phyloP scores from a whole-genome alignment of 2,888 invertebrate species.

The Blomia tropicalis region DNA sequence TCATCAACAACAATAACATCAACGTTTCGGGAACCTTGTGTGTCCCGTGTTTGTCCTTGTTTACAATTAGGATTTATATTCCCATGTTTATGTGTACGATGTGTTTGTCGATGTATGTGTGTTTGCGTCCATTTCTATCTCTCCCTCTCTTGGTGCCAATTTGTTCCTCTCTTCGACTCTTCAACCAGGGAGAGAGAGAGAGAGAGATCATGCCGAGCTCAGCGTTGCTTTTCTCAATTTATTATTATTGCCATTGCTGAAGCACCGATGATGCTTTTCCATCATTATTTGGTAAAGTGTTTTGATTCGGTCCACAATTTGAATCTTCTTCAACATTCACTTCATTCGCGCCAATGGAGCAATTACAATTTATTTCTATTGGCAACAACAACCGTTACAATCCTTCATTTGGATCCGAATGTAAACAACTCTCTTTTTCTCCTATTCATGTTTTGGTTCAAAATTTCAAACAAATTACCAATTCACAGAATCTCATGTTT shows the following conservation, averaged over 20 bases:
- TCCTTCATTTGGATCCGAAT: no score
- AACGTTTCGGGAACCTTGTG: not conserved
- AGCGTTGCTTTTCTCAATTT: not conserved
- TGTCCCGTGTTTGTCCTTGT: slow-evolving; percentile 8
- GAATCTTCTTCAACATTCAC: not conserved
- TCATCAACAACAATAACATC: no score
- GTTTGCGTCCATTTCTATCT: no score
- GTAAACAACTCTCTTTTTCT: not conserved
- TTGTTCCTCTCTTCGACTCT: not conserved
- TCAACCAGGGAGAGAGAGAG: no score
- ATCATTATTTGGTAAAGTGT: slow-evolving; percentile 8
- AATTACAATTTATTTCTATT: slow-evolving; percentile 9
- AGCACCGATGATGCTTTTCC: no score
- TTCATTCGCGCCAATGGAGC: not conserved
- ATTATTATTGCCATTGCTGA: slow-evolving; percentile 12
- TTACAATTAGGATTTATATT: slow-evolving; percentile 14
- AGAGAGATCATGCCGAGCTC: no score
- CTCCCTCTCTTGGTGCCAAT: not conserved
- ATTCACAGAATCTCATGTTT: not conserved
- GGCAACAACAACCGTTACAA: no score
- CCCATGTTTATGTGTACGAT: slow-evolving; percentile 6
- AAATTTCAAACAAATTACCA: not conserved
- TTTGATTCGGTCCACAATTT: slow-evolving; percentile 14
- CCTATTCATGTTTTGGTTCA: not conserved
- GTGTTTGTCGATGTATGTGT: slow-evolving; percentile 1